Base-by-base conservation (phyloP, 2,113 vertebrate species). In the Plotosus lineatus region DNA sequence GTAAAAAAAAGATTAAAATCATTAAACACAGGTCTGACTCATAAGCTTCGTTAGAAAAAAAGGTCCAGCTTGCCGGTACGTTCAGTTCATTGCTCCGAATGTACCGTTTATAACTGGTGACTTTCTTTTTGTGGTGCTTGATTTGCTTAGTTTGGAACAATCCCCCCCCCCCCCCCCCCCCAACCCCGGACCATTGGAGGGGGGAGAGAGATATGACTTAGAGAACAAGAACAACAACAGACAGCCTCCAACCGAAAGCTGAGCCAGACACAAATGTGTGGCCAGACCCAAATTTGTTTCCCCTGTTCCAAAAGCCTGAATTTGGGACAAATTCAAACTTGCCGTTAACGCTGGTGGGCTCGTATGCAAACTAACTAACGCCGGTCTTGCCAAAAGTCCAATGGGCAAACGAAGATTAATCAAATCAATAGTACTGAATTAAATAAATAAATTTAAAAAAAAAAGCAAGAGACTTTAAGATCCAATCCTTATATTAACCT, bases 1-100 rank as follows among this genome's bases (percentile, higher is more conserved):
- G 86, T 2, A n/a, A n/a, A 56, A 79, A 88, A 87, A 21, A 83
- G 19, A 90, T 85, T 78, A 83, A 87, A 89, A 90, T 87, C 83
- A 75, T 82, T 75, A 60, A 71, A 48, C 74, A 77, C 33, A 31
- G 38, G 77, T 63, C 44, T 6, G 40, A 77, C 38, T 63, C 10
- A 28, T 3, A 42, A 74, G 33, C 28, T 9, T 8, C 44, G 10
- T 1, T 33, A 15, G 11, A 31, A 23, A 72, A 23, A 72, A 5
- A 1, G 33, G n/a, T n/a, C 6, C 58, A 50, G 44, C 38, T 36
- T 4, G 26, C 10, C 40, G 19, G 2, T 23, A 23, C 3, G 3
- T 21, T 36, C 50, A 31, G 38, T 19, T 26, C 38, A 11, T 44
- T 40, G 44, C 38, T 26, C 9, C 31, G 31, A n/a, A 78, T 50